Percentiles rank a stretch among this genome's conserved stretches.
phyloP scores from a whole-genome alignment of 2,888 invertebrate genomes.

The Steromphala cineraria region DNA sequence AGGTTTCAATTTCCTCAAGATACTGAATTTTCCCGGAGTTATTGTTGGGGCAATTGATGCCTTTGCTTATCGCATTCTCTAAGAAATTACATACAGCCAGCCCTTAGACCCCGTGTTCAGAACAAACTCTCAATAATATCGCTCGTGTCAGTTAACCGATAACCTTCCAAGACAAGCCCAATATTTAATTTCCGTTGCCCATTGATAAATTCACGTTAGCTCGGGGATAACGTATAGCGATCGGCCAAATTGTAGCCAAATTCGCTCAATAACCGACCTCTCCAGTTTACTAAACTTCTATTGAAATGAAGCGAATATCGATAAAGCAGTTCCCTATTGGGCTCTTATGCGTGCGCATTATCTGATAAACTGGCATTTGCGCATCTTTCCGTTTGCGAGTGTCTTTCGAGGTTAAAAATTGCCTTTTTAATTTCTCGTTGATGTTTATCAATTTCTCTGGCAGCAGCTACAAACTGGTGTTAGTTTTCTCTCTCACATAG shows the following conservation, averaged over 20 bases:
- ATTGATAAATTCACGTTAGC: neutral
- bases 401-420: neutral
- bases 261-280: slow-evolving; percentile 4
- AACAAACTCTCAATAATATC: neutral
- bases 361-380: slow-evolving; percentile 11
- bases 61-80: neutral
- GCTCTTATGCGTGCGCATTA: neutral
- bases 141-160: neutral
- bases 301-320: slow-evolving; percentile 18
- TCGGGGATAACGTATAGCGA: neutral
- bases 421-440: neutral
- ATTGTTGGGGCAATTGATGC: slow-evolving; percentile 16
- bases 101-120: neutral
- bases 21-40: neutral
- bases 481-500: neutral
- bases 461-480: neutral
- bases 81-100: slow-evolving; percentile 13
- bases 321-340: neutral
- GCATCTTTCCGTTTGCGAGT: neutral
- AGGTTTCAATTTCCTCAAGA: slow-evolving; percentile 15
- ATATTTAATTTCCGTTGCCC: slow-evolving; percentile 12
- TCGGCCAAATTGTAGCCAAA: slow-evolving; percentile 8
- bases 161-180: slow-evolving; percentile 10
- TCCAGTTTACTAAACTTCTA: slow-evolving; percentile 11
- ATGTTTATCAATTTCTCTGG: slow-evolving; percentile 4